phyloP scores from a whole-genome alignment of 2,888 invertebrate genomes.

The Lycaena phlaeas region DNA sequence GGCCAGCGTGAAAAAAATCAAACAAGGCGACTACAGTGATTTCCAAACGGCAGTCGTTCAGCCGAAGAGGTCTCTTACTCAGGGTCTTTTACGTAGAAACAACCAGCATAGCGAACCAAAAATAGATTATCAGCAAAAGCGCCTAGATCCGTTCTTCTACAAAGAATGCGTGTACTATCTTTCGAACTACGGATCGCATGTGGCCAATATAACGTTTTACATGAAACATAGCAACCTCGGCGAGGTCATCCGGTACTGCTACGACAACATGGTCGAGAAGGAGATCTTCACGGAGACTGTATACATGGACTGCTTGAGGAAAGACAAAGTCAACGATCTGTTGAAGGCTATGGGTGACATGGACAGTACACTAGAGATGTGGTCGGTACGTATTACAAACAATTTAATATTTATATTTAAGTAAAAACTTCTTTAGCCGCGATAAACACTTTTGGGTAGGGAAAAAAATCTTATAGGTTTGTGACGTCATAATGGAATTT shows the following conservation, averaged over 20 bases:
- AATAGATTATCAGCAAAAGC: conserved; percentile 40
- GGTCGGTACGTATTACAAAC: conserved; percentile 76
- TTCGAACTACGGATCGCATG: conserved; percentile 83
- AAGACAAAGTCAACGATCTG: conserved; percentile 74
- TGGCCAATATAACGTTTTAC: conserved; percentile 82
- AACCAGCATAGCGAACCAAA: conserved; percentile 48
- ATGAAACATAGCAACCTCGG: conserved; percentile 79
- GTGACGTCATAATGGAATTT: too few relatives aligned
- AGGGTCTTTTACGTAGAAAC: conserved; percentile 54
- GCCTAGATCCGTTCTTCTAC: conserved; percentile 74
- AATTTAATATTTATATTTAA: too few relatives aligned
- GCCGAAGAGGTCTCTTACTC: conserved; percentile 52
- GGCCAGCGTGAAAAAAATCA: conserved; percentile 70
- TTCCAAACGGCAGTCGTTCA: conserved; percentile 51
- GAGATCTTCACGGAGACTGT: conserved; percentile 82
- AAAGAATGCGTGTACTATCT: conserved; percentile 89
- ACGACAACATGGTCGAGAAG: conserved; percentile 77
- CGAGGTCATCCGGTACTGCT: conserved; percentile 79
- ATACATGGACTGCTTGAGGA: conserved; percentile 78
- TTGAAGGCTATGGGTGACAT: conserved; percentile 76
- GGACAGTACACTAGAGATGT: conserved; percentile 77
- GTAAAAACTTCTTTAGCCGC: too few relatives aligned
- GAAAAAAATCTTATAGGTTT: too few relatives aligned
- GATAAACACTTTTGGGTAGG: too few relatives aligned
- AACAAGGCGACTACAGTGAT: conserved; percentile 70